Evolutionary conservation across 2,113 vertebrate species (phyloP).

Genomic region (Perognathus longimembris): DNA sequence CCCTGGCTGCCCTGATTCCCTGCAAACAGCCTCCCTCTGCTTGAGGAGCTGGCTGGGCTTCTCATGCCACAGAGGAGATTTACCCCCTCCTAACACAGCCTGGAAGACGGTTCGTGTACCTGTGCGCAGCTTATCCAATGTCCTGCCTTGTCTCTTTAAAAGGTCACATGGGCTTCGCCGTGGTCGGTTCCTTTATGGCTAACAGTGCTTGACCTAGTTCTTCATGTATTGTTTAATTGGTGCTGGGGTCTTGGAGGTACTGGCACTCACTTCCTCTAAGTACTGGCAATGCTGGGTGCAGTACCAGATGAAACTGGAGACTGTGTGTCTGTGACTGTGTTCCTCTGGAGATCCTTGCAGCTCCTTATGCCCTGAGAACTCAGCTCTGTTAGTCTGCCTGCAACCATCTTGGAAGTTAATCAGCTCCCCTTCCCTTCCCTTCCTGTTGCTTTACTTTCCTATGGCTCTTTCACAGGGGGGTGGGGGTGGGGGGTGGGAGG

Average conservation of each 20-base stretch:
- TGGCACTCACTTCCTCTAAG: too few species aligned
- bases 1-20: not conserved
- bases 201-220: too few species aligned
- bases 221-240: too few species aligned
- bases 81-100: not conserved
- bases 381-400: not conserved
- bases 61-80: not conserved
- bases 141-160: not conserved
- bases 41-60: not conserved
- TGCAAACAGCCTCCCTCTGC: not conserved
- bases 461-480: not conserved
- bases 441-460: not conserved
- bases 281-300: too few species aligned
- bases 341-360: not conserved
- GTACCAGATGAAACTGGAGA: too few species aligned
- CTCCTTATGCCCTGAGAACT: not conserved
- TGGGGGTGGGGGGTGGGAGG: too few species aligned
- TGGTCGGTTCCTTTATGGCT: not conserved
- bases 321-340: not conserved
- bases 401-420: not conserved
- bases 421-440: too few species aligned
- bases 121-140: not conserved
- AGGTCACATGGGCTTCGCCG: not conserved
- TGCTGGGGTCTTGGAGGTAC: too few species aligned
- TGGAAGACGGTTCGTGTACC: not conserved